phyloP scores from a whole-genome alignment of 1,140 invertebrate genomes.

The Papilio polytes region DNA sequence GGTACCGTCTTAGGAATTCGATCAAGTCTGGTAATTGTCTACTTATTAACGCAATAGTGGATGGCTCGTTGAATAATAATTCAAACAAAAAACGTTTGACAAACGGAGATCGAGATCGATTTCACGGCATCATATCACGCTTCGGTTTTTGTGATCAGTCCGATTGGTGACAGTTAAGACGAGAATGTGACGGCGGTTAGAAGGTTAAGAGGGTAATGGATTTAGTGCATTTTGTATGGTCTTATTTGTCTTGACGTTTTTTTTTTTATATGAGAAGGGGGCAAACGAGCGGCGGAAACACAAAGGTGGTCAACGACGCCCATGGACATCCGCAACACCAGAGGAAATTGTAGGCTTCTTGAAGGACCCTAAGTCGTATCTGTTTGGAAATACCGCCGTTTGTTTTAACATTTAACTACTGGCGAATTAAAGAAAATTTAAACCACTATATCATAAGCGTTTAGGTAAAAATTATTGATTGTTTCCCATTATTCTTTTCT shows the following conservation, averaged over 20 bases:
- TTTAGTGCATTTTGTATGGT: not conserved
- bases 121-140: slow-evolving; percentile 43
- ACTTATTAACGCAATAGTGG: slow-evolving; percentile 7
- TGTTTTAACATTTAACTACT: not conserved
- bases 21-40: slow-evolving; percentile 16
- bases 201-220: slow-evolving; percentile 5
- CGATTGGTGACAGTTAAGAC: slow-evolving; percentile 6
- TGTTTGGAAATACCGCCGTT: no score
- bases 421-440: no score
- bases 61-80: slow-evolving; percentile 15
- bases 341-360: no score
- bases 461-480: not conserved
- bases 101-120: slow-evolving; percentile 32
- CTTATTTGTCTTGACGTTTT: not conserved
- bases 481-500: not conserved
- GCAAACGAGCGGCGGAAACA: no score
- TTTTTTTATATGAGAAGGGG: no score
- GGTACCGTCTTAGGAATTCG: not conserved
- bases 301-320: no score
- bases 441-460: not conserved
- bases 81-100: slow-evolving; percentile 41
- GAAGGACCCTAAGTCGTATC: no score
- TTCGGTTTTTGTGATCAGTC: slow-evolving; percentile 31
- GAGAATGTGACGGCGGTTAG: slow-evolving; percentile 4
- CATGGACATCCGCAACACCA: no score